Percentiles rank a stretch among this genome's conserved stretches.
phyloP scores from a whole-genome alignment of 2,888 invertebrate species.

The Melipona bicolor region DNA sequence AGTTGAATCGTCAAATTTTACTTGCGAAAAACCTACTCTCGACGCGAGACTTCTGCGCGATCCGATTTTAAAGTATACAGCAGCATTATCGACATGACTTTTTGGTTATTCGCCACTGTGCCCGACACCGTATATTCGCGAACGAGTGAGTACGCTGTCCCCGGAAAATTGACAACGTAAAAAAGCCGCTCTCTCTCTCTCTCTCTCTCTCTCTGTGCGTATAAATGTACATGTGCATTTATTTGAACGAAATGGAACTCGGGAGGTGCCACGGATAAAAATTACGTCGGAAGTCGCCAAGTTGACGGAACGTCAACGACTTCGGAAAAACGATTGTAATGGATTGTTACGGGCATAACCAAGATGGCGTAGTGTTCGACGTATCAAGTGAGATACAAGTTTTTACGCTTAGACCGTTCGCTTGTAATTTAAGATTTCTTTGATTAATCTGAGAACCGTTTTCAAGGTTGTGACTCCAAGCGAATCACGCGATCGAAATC shows the following conservation, averaged over 20 bases:
- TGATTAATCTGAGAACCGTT: conserved; percentile 9
- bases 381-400: conserved; percentile 30
- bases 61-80: conserved; percentile 23
- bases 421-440: conserved; percentile 20
- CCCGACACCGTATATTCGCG: conserved; percentile 15
- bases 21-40: conserved; percentile 10
- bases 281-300: conserved; percentile 38
- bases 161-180: conserved; percentile 33
- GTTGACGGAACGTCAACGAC: conserved; percentile 62
- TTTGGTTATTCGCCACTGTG: conserved; percentile 54
- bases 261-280: conserved; percentile 32
- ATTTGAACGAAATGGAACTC: conserved; percentile 23
- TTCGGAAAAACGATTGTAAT: conserved; percentile 68
- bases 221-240: conserved; percentile 22
- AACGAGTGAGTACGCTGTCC: conserved; percentile 17
- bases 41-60: conserved; percentile 8
- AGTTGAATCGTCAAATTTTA: not conserved
- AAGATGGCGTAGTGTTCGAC: conserved; percentile 70
- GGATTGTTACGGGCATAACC: conserved; percentile 44
- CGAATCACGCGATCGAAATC: not conserved
- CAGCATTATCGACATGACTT: conserved; percentile 25
- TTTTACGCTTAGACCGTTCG: conserved; percentile 34
- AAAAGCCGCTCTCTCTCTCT: conserved; percentile 9
- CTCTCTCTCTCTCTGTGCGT: not conserved
- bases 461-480: not conserved